Percentiles rank a stretch among this genome's conserved stretches.
phyloP scores from a whole-genome alignment of 2,797 vertebrate genomes.

The Notolabrus celidotus region DNA sequence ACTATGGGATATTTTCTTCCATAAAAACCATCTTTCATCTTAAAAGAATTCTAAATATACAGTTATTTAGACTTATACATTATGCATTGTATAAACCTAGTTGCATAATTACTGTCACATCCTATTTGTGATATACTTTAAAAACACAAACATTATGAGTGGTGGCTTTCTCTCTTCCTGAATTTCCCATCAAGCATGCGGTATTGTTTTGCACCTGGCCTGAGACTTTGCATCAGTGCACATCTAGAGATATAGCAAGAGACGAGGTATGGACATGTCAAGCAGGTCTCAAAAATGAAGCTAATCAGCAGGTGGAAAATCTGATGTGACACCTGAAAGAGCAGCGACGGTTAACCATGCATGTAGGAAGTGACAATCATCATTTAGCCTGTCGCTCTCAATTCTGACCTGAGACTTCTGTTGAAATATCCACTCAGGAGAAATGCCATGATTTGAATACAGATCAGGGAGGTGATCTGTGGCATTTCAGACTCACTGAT shows the following conservation, averaged over 20 bases:
- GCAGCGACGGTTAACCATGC: constrained; percentile 35
- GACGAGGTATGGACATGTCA: constrained; percentile 47
- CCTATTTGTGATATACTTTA: neutral
- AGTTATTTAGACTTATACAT: neutral
- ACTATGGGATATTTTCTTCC: too few relatives aligned
- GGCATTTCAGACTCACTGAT: constrained; percentile 51
- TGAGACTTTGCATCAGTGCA: constrained; percentile 20
- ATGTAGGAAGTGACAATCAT: constrained; percentile 21
- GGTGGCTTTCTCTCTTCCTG: neutral
- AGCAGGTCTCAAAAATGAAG: constrained; percentile 40
- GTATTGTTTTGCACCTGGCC: constrained; percentile 38
- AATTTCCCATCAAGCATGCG: constrained; percentile 19
- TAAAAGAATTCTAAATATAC: too few relatives aligned
- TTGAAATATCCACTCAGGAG: constrained; percentile 12
- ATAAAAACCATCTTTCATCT: too few relatives aligned
- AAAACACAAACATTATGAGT: neutral
- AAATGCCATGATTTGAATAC: constrained; percentile 68
- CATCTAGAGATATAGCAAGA: constrained; percentile 45
- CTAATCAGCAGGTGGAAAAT: constrained; percentile 63
- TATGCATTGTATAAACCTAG: neutral
- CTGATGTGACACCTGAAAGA: constrained; percentile 58
- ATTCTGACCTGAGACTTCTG: constrained; percentile 4
- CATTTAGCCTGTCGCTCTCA: constrained; percentile 36
- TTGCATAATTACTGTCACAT: neutral
- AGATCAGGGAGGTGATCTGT: constrained; percentile 54